Base-by-base conservation (phyloP, 2,888 invertebrate species). In the Drosophila picticornis region DNA sequence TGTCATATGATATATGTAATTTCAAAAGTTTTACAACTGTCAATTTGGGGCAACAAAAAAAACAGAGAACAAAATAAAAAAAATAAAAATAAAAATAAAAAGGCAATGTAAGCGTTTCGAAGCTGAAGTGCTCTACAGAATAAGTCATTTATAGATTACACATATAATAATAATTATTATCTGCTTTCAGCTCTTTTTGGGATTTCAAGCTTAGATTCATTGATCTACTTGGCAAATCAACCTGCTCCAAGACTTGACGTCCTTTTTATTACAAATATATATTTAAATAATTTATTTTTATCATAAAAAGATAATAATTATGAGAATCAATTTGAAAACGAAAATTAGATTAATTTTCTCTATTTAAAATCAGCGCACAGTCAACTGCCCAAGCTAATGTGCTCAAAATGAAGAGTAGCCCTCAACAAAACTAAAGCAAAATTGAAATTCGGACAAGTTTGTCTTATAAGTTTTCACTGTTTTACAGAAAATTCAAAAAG, bases 1-100 rank as follows among this genome's bases (percentile, higher is more conserved):
- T 64, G 66, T 57, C 76, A 40, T 46, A 66, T 59, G 59, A 67
- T 72, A 46, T 56, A 34, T 50, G 27, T 13, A 56, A 58, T 76
- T 75, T 58, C 59, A 51, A 60, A 76, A 76, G 46, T 76, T 75
- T 74, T 51, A 40, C 75, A 68, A 52, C 69, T 60, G 36, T 10
- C 63, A 48, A 68, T 62, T 72, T 56, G 68, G 65, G 62, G 66
- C 34, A 51, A 50, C 72, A 75, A 51, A 51, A 56, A 53, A 40
- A 2, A 2, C 32, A 51, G n/a, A 13, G 13, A 7, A 46, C 7
- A 13, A 46, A 46, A 46, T 22, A 46, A 0, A 7, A 10, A 10
- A 0, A 22, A 46, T 22, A 22, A 22, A 43, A 43, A 6, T 0
- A 4, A 6, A 1, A 11, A 13, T 22, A 43, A 34, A 50, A 31